Evolutionary conservation across 2,113 vertebrate species (phyloP), one percentile per base, ranked within the genome.

Genomic region (Corapipo altera): DNA sequence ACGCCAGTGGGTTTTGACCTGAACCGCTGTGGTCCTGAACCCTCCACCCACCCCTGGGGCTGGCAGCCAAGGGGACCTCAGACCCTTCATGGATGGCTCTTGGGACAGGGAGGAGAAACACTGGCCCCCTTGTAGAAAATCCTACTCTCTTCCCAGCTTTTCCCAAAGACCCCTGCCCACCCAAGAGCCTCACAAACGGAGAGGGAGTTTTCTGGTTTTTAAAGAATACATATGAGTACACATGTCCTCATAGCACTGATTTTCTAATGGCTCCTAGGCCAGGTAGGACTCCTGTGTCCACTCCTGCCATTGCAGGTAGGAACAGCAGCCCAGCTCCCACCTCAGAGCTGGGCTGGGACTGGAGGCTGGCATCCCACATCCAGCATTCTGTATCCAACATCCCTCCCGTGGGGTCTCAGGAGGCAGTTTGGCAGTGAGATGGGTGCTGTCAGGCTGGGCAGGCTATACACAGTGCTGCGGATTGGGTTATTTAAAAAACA

Each of bases 281-380:
- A 55, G 44, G 41, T 57, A 24, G 39, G 79, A 12, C 35, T 62
- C 24, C 33, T 22, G 15, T 24, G 43, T 27, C 18, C 12, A 4
- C 27, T 6, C 15, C 15, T 64, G 33, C 35, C 14, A 0, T 33
- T 9, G 4, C 17, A 5, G 0, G 0, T 10, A 20, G 43, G 33
- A 44, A 20, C 9, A 8, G 16, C 32, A 35, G 43, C 32, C 17
- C 52, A 21, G 18, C 12, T 71, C 14, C 21, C 13, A 0, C 27
- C 30, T 43, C 1, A 0, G 12, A 70, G 35, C 33, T 51, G 46
- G 35, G 11, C 74, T 59, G 55, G 37, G 46, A 48, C 55, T 35
- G 27, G 69, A 76, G 41, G n/a, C 62, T 54, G 89, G 11, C 3
- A 2, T 85, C 70, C 49, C 12, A 2, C 46, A 17, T 52, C n/a